These are phyloP conservation scores for Dynastes tityus DNA, from an alignment of 2,888 invertebrate genomes.

Conservation along the genomic window DNA sequence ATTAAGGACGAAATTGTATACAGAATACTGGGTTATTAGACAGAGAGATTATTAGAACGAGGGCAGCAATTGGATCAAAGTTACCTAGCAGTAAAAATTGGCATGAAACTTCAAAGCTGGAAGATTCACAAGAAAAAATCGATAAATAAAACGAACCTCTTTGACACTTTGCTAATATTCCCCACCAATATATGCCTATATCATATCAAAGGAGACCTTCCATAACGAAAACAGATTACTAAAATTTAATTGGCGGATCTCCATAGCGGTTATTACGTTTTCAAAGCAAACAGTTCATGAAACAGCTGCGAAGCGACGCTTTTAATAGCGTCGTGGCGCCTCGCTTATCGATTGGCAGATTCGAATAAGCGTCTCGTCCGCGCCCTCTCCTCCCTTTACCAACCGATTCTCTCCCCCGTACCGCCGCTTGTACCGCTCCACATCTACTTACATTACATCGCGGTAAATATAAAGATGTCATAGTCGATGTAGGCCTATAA, in stretches of 20 bases:
- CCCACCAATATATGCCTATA: no score
- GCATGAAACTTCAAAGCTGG: not conserved
- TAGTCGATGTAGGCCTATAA: slow-evolving; percentile 39
- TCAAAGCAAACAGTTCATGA: slow-evolving; percentile 68
- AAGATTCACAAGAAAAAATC: not conserved
- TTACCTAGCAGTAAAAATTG: no score
- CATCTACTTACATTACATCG: slow-evolving; percentile 48
- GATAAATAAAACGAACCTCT: no score
- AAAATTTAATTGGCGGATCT: slow-evolving; percentile 52
- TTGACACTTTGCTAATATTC: no score
- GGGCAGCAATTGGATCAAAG: no score
- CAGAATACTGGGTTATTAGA: no score
- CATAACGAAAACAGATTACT: not conserved
- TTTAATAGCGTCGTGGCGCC: slow-evolving; percentile 65
- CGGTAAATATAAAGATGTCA: slow-evolving; percentile 55
- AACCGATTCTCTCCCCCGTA: not conserved
- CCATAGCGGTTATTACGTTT: slow-evolving; percentile 66
- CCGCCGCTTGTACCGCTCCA: not conserved
- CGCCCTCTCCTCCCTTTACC: not conserved
- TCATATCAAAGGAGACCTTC: not conserved
- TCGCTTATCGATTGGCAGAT: slow-evolving; percentile 65
- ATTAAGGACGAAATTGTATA: no score
- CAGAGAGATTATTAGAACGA: no score
- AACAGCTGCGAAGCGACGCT: slow-evolving; percentile 67
- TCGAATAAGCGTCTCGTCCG: slow-evolving; percentile 35